These are phyloP conservation scores for Merodon equestris DNA, from an alignment of 2,888 invertebrate genomes.

Conservation along the genomic window DNA sequence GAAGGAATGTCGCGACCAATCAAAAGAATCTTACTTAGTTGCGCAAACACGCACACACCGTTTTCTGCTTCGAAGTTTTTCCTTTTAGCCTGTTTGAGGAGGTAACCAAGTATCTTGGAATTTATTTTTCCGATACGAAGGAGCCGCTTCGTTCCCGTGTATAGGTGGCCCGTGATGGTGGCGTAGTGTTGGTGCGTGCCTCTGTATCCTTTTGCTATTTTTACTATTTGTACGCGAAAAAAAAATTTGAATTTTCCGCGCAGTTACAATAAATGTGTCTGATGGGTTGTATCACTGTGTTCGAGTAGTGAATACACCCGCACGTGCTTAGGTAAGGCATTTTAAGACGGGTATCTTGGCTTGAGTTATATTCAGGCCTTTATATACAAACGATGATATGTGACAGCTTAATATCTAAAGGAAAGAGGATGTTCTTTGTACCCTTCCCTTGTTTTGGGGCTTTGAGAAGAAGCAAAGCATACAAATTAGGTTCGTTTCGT, in stretches of 20 bases:
- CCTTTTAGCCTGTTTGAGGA: slow-evolving; percentile 14
- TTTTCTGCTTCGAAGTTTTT: background rate
- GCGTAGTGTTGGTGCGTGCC: no score
- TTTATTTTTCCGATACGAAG: no score
- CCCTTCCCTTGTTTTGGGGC: background rate
- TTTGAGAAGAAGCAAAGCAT: slow-evolving; percentile 17
- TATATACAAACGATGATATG: background rate
- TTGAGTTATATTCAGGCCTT: slow-evolving; percentile 1
- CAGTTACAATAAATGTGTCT: no score
- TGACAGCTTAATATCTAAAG: background rate
- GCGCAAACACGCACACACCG: slow-evolving; percentile 30
- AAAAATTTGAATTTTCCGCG: slow-evolving; percentile 19
- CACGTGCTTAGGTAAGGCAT: no score
- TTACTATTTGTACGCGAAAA: slow-evolving; percentile 22
- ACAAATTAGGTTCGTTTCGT: slow-evolving; percentile 32
- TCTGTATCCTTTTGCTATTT: background rate
- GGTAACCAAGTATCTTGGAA: slow-evolving; percentile 9
- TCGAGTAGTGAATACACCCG: no score
- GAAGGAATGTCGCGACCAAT: slow-evolving; percentile 60
- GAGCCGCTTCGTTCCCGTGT: no score
- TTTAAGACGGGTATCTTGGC: slow-evolving; percentile 19
- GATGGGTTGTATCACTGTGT: no score
- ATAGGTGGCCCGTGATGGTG: no score
- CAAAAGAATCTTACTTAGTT: slow-evolving; percentile 59
- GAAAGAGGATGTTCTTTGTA: no score